Evolutionary conservation across 2,113 vertebrate genomes (phyloP), one percentile per base, ranked within the genome.

Genomic region (Hyperoodon ampullatus): DNA sequence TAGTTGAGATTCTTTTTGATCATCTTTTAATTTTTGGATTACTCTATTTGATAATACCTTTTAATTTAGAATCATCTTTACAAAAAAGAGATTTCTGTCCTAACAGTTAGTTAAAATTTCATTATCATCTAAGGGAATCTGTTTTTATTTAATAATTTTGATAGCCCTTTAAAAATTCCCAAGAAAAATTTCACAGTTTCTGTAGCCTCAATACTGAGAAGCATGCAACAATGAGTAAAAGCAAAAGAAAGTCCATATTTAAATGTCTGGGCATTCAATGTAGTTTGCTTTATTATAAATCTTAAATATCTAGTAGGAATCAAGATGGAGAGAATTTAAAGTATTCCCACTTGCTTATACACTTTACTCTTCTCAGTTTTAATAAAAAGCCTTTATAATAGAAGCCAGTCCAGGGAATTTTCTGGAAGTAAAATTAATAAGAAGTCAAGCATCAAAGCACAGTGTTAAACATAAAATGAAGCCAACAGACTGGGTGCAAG

Each of bases 71-170:
- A 24, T 74, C 33, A 95, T 33, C 26, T 50, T 47, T 80, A 60
- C 14, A 47, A 63, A n/a, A 44, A 89, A 58, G 12, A n/a, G 5
- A 68, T 66, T 80, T 87, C 72, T 61, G 2, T 68, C 60, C 66
- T 90, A 90, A 74, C 0, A 65, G 6, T 78, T 60, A 72, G 24
- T 47, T 81, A 65, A 93, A 71, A 33, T 44, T 70, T 30, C 3
- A 90, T n/a, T 44, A 35, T 26, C 5, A 90, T 30, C 21, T 81
- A 75, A 80, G 5, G 47, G 24, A 63, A 58, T 9, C 19, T 63
- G 26, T n/a, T 68, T 82, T 81, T 70, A 85, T 65, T 66, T 78
- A 71, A 21, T 30, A 89, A 93, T 86, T 96, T 28, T 82, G 44
- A 9, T 23, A 82, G 19, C 26, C 0, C 19, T 44, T 61, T 55